Evolutionary conservation across 1,140 invertebrate genomes (phyloP).

Genomic region (Phthorimaea operculella): DNA sequence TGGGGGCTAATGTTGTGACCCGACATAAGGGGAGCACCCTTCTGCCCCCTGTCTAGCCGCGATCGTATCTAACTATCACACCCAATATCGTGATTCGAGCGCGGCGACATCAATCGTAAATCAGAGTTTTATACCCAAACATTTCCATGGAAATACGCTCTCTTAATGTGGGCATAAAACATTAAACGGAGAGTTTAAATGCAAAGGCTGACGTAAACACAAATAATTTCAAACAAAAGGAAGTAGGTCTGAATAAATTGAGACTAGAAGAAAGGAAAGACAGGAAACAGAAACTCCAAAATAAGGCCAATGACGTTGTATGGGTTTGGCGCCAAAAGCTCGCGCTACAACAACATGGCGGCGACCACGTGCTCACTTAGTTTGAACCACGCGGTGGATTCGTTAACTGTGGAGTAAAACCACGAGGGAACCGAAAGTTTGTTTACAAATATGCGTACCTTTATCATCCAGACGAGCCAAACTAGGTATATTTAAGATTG

Average conservation of each 20-base stretch:
- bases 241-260: conserved; percentile 9
- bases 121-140: not conserved
- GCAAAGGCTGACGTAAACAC: too few relatives aligned
- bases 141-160: not conserved
- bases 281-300: too few relatives aligned
- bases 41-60: not conserved
- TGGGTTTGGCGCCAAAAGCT: conserved; percentile 40
- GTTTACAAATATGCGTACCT: not conserved
- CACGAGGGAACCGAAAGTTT: not conserved
- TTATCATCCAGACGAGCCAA: too few relatives aligned
- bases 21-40: not conserved
- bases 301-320: too few relatives aligned
- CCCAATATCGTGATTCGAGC: not conserved
- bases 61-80: not conserved
- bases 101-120: not conserved
- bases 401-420: too few relatives aligned
- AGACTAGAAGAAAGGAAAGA: too few relatives aligned
- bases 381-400: too few relatives aligned
- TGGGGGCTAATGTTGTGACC: not conserved
- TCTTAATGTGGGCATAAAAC: not conserved
- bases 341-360: conserved; percentile 33
- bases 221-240: conserved; percentile 13
- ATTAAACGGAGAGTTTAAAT: not conserved
- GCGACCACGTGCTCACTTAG: conserved; percentile 36
- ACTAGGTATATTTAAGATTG: too few relatives aligned